A percentile compares a stretch with the other conserved stretches of the same genome.
Conservation (phyloP, 2,113 vertebrate genomes). For the Arizona elegans region DNA sequence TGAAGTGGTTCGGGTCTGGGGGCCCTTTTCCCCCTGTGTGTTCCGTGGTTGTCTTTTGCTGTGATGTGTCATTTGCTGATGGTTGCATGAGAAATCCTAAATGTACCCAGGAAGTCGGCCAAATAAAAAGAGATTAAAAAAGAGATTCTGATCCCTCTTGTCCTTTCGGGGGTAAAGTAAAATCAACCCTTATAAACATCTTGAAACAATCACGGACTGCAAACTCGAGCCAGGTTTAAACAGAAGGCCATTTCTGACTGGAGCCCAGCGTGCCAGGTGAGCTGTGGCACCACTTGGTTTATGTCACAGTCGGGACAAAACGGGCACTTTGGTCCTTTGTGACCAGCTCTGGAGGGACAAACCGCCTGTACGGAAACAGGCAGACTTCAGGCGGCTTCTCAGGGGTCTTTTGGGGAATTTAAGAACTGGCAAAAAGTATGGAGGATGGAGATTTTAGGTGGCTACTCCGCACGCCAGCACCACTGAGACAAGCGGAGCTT, state of each 20-base stretch:
- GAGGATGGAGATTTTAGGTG: neutral
- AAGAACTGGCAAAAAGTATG: neutral
- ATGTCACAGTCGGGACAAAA: neutral
- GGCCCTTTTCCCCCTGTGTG: neutral
- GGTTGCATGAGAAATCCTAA: constrained; percentile 25
- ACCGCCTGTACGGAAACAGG: neutral
- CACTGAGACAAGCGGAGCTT: no score
- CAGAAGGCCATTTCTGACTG: neutral
- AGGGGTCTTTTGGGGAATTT: neutral
- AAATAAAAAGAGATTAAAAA: constrained; percentile 13
- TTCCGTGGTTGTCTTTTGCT: neutral
- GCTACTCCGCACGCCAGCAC: neutral
- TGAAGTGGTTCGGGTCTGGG: neutral
- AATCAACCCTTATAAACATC: neutral
- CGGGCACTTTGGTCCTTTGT: no score
- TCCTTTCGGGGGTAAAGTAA: neutral
- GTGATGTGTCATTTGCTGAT: constrained; percentile 5
- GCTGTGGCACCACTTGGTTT: neutral
- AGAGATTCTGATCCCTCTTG: neutral
- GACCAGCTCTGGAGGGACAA: neutral
- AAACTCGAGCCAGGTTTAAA: neutral
- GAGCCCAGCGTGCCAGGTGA: neutral
- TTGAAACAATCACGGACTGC: neutral
- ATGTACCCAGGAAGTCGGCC: neutral
- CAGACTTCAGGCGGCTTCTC: neutral